Evolutionary conservation across 2,797 vertebrate species (phyloP).

Genomic region (Vireo griseus): DNA sequence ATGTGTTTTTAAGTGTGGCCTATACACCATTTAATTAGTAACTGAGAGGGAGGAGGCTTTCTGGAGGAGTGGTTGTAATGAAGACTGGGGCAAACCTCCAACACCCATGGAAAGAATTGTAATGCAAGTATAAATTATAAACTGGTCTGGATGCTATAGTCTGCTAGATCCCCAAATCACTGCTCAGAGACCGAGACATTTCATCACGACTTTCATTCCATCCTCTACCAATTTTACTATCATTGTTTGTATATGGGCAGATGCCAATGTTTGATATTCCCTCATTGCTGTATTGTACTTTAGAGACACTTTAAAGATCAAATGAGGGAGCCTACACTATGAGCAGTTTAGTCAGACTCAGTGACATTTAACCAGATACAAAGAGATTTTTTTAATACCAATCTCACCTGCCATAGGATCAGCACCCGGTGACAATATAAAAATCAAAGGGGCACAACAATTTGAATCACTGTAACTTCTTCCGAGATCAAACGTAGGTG

Average conservation of each 20-base stretch:
- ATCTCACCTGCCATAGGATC: constrained; percentile 92
- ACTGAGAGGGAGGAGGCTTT: not conserved
- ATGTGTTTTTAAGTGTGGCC: not conserved
- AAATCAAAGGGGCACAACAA: constrained; percentile 89
- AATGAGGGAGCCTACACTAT: not conserved
- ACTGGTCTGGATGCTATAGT: not conserved
- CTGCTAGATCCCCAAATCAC: not conserved
- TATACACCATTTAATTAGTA: constrained; percentile 6
- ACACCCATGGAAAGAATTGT: not conserved
- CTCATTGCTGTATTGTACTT: not conserved
- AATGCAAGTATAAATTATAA: not conserved
- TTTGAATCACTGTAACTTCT: constrained; percentile 88
- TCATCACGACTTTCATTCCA: not conserved
- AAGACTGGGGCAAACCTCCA: not conserved
- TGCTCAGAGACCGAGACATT: not conserved
- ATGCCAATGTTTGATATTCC: not conserved
- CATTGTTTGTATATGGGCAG: not conserved
- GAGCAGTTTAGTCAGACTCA: not conserved
- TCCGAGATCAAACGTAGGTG: constrained; percentile 90
- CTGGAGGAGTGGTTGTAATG: not conserved
- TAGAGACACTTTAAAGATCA: not conserved
- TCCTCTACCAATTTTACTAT: not conserved
- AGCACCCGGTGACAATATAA: constrained; percentile 88
- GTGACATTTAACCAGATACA: not conserved
- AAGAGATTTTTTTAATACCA: not conserved